phyloP scores from a whole-genome alignment of 1,140 invertebrate species.

The Triops longicaudatus region DNA sequence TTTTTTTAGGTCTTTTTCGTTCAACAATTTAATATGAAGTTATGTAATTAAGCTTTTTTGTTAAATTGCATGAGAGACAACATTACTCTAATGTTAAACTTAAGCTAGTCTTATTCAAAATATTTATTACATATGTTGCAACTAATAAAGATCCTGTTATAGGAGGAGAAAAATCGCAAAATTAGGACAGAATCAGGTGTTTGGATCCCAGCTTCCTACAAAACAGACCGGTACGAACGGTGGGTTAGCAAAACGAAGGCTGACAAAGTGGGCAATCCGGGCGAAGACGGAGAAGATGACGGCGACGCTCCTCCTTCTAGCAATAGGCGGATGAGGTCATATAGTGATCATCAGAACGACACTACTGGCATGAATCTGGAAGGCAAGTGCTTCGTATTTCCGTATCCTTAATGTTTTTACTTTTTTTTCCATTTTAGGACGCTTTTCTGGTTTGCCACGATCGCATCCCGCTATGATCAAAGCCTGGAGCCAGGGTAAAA shows the following conservation, averaged over 20 bases:
- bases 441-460: slow-evolving; percentile 24
- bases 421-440: slow-evolving; percentile 30
- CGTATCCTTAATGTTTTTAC: neutral
- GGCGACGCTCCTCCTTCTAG: slow-evolving; percentile 30
- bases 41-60: too few relatives aligned
- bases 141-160: too few relatives aligned
- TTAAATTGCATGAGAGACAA: too few relatives aligned
- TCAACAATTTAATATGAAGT: too few relatives aligned
- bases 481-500: slow-evolving; percentile 26
- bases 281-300: slow-evolving; percentile 44
- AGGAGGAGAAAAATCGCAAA: slow-evolving; percentile 58
- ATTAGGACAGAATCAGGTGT: slow-evolving; percentile 90
- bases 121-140: too few relatives aligned
- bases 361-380: slow-evolving; percentile 25
- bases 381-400: slow-evolving; percentile 16
- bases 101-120: too few relatives aligned
- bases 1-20: too few relatives aligned
- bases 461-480: slow-evolving; percentile 26
- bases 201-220: slow-evolving; percentile 88
- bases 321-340: slow-evolving; percentile 33
- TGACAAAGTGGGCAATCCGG: slow-evolving; percentile 48
- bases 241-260: slow-evolving; percentile 80
- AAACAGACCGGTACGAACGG: slow-evolving; percentile 74
- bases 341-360: slow-evolving; percentile 5
- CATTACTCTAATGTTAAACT: too few relatives aligned